Base-by-base conservation (phyloP, 64 coral and sea anemone genomes). In the Porites lutea region DNA sequence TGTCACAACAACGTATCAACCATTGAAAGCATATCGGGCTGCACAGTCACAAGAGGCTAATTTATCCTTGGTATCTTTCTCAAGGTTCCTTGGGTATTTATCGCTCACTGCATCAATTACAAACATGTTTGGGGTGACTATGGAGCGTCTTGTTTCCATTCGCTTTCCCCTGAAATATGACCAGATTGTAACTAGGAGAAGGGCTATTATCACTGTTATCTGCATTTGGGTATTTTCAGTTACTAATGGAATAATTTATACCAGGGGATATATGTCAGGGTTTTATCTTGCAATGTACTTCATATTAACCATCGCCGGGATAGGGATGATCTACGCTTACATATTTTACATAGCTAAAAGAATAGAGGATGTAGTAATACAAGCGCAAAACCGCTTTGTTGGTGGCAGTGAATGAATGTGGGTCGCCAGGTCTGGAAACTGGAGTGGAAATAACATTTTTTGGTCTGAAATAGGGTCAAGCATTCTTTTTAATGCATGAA, bases 51-150 rank as follows among this genome's bases (percentile, higher is more conserved):
- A 21, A 19, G 27, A 83, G 11, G 59, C 15, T 20, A 66, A 49
- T 19, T 13, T 66, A 8, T 8, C 37, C 19, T 44, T 50, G 4
- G 12, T 65, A 10, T 3, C 6, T 14, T 51, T 51, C 49, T 65
- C 79, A 48, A 65, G 60, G 14, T 65, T 83, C 61, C 60, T 83
- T 16, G 79, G 79, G 23, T 46, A 65, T 83, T 6, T 83, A 23
- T 83, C 60, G 11, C 45, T 83, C 23, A 66, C 48, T 65, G 79
- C 79, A 5, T 83, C 79, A 15, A 65, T 83, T 19, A 48, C 79
- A 65, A 83, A 83, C 59, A 83, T 83, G 16, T 83, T 83, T 66
- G 79, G 79, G 1, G 61, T 83, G 43, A 83, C 79, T n/a, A 59
- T 83, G 60, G 79, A 83, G 49, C 79, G 79, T 19, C 44, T 83